Evolutionary conservation across 2,113 vertebrate species (phyloP), one percentile per base, ranked within the genome.

Genomic region (Phrynosoma platyrhinos): DNA sequence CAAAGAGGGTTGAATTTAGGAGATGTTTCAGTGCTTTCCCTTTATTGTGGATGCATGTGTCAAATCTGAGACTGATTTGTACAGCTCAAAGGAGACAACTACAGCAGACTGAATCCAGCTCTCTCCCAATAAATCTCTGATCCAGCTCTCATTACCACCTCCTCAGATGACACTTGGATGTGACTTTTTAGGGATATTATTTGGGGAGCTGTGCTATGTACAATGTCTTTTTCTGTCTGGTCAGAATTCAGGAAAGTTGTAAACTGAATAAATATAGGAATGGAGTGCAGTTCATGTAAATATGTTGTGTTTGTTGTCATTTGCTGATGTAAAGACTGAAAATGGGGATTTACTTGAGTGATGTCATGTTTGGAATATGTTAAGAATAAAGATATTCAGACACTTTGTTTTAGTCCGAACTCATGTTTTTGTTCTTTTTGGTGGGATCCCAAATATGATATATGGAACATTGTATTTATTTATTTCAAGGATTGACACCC

Each of bases 311-410:
- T 78, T 30, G 69, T 36, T 68, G 42, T 55, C 76, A 62, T 36
- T 80, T 79, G 66, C 66, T 40, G 52, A 72, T 79, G 72, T 88
- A 83, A 71, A 71, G 9, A 8, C 16, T 83, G 42, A 77, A 83
- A 69, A 83, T 23, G 23, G 53, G 42, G 40, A 36, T 20, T 36
- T 80, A n/a, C 9, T 16, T 53, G 62, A 40, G 42, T 40, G 30
- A 55, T 68, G 5, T 88, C 62, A 83, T 83, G 75, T 78, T 69
- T 78, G 74, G 69, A 78, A 47, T 83, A 55, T 88, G 42, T 27
- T 40, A 88, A 77, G 42, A 83, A 83, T 88, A 88, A 88, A 83
- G 42, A 5, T 32, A 69, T 66, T 47, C 47, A 77, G 27, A 18
- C 23, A 52, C 75, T 83, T 58, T 72, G 8, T 55, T 77, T 68